These are phyloP conservation scores for Tipula unca DNA, from an alignment of 2,888 invertebrate genomes.

Conservation along the genomic window DNA sequence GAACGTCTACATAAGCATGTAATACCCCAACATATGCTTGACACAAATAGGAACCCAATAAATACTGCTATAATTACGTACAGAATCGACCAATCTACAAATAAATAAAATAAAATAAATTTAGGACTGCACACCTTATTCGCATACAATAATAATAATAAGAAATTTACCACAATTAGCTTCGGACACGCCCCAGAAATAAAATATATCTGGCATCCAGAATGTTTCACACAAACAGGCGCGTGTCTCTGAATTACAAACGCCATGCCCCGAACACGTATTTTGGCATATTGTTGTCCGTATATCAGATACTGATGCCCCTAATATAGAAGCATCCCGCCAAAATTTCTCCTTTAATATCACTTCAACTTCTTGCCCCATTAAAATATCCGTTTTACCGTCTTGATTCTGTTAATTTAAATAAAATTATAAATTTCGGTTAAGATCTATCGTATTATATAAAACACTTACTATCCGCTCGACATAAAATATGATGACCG, in stretches of 20 bases:
- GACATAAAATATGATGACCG: constrained; percentile 60
- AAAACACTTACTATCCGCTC: constrained; percentile 45
- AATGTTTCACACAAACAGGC: constrained; percentile 88
- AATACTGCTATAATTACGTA: constrained; percentile 76
- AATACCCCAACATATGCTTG: constrained; percentile 55
- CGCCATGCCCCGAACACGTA: constrained; percentile 86
- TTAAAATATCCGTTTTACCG: constrained; percentile 37
- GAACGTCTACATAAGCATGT: constrained; percentile 51
- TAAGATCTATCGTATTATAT: too few species aligned
- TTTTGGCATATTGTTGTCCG: constrained; percentile 86
- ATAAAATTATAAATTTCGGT: not conserved
- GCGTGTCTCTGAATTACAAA: constrained; percentile 74
- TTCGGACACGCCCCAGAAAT: constrained; percentile 53
- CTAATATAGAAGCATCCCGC: constrained; percentile 61
- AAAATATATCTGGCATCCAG: constrained; percentile 86
- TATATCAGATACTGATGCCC: constrained; percentile 61
- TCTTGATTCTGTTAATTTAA: constrained; percentile 28
- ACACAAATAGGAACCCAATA: constrained; percentile 50
- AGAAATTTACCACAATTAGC: constrained; percentile 67
- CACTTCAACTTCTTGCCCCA: constrained; percentile 57
- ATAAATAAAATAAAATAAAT: constrained; percentile 18
- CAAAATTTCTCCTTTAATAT: constrained; percentile 58
- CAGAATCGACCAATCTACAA: constrained; percentile 84
- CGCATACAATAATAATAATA: not conserved
- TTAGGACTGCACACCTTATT: too few species aligned